These are phyloP conservation scores for Drosophila kepulauana DNA, from an alignment of 1,140 invertebrate species.

Conservation along the genomic window DNA sequence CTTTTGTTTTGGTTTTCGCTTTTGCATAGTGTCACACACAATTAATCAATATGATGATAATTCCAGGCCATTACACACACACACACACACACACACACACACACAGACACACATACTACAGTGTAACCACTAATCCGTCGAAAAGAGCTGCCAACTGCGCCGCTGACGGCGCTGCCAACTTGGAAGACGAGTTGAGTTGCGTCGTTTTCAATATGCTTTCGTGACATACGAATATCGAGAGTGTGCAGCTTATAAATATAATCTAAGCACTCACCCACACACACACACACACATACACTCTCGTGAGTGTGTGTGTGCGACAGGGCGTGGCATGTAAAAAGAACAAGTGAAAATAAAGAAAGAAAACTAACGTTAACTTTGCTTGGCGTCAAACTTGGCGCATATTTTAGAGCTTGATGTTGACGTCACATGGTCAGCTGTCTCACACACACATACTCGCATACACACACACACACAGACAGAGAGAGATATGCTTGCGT, in stretches of 20 bases:
- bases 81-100: constrained; percentile 6
- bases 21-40: constrained; percentile 44
- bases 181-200: not conserved
- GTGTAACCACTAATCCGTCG: constrained; percentile 13
- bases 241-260: constrained; percentile 46
- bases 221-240: constrained; percentile 1
- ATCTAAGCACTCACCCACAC: constrained; percentile 31
- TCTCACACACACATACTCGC: constrained; percentile 12
- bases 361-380: constrained; percentile 54
- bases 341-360: constrained; percentile 23
- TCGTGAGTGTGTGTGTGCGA: constrained; percentile 11
- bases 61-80: constrained; percentile 57
- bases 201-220: not conserved
- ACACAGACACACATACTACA: not conserved
- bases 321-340: constrained; percentile 67
- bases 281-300: not conserved
- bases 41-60: constrained; percentile 67
- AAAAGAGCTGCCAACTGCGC: constrained; percentile 19
- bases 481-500: no score
- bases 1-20: not conserved
- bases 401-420: constrained; percentile 71
- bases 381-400: constrained; percentile 56
- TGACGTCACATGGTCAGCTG: constrained; percentile 67
- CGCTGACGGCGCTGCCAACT: not conserved
- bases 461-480: not conserved